Percentiles rank a stretch among this genome's conserved stretches.
Conservation (phyloP, 2,797 vertebrate species). For the Steatocranus sp. region DNA sequence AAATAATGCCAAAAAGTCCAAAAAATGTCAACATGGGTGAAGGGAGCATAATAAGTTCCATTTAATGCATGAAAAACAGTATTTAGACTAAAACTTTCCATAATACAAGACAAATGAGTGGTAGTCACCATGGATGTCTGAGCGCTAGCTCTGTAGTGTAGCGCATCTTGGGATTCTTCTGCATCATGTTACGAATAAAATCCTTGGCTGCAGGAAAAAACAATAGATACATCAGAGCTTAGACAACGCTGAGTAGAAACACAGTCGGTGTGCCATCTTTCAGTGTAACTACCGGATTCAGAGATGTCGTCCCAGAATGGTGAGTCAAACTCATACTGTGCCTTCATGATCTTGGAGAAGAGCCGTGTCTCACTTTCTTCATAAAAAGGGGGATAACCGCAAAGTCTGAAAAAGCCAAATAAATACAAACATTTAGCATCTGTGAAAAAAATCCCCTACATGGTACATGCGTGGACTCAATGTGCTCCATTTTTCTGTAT, state of each 20-base stretch:
- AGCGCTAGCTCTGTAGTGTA: constrained; percentile 88
- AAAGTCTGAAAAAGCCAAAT: constrained; percentile 75
- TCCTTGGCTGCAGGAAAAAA: constrained; percentile 83
- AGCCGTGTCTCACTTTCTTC: constrained; percentile 92
- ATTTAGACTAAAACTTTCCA: neutral
- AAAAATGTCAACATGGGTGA: rapidly evolving
- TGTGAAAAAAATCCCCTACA: neutral
- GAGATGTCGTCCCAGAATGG: constrained; percentile 99
- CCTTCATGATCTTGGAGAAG: constrained; percentile 97
- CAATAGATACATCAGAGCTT: neutral
- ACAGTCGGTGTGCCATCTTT: rapidly evolving
- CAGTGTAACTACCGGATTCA: constrained; percentile 82
- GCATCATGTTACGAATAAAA: constrained; percentile 92
- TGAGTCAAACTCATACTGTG: constrained; percentile 94
- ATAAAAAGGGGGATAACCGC: constrained; percentile 96
- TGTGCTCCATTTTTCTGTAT: neutral
- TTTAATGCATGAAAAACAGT: neutral
- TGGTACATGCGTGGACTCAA: neutral
- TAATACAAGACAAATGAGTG: neutral
- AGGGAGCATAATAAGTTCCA: rapidly evolving
- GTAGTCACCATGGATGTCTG: constrained; percentile 89
- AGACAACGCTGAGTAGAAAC: neutral
- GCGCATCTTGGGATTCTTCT: constrained; percentile 87
- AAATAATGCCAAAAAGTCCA: neutral
- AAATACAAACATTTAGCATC: neutral